Base-by-base conservation (phyloP, 2,797 vertebrate species). In the Chrysocyon brachyurus region DNA sequence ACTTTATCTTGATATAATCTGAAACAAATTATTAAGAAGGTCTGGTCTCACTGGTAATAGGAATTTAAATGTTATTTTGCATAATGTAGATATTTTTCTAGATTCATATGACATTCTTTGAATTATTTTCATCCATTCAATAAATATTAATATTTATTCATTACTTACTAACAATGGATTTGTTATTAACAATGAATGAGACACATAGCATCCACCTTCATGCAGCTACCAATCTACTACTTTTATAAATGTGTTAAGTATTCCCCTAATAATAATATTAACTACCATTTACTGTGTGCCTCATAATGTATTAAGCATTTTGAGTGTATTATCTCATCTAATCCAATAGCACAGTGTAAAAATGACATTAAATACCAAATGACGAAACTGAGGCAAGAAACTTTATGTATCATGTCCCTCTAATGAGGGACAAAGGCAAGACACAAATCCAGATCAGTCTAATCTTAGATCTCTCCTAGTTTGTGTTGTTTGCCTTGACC, bases 51-150 rank as follows among this genome's bases (percentile, higher is more conserved):
- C 36, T 72, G 46, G n/a, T 68, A 87, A 54, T 26, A 57, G 31
- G 17, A 94, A 75, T 90, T 90, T 75, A 83, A 78, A 63, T 61
- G 90, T 97, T 75, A 79, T 91, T 94, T 92, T 63, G 57, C 33
- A 73, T 40, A 75, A 12, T 63, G 24, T 73, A 63, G 31, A 57
- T 3, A 19, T 85, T 85, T 88, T 90, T 82, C 75, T 94, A 84
- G 31, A 95, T 15, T 73, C 49, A 31, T 54, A 54, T 46, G 24
- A 40, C 8, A 75, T 87, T 70, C 92, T 9, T 46, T 61, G 21
- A 87, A 90, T 90, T 87, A 33, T 86, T 91, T 64, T 78, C 52
- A 79, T 81, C 24, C 17, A 78, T 59, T 89, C 46, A 86, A 26
- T 17, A 46, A 75, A 75, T 28, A 52, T 17, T 52, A 79, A 54